phyloP scores from a whole-genome alignment of 2,888 invertebrate genomes.

The Thereva unica region DNA sequence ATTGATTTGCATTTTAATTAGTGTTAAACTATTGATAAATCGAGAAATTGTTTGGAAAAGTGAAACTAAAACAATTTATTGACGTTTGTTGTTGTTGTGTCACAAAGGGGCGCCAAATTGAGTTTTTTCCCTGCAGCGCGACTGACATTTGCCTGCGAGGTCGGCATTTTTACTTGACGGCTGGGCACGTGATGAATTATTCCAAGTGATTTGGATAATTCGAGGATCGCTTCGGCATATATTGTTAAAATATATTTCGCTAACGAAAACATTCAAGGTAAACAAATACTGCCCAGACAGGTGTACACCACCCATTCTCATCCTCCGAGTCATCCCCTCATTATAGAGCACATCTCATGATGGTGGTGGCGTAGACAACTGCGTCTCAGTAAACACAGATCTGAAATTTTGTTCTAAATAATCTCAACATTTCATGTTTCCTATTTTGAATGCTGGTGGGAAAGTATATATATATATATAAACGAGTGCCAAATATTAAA shows the following conservation, averaged over 20 bases:
- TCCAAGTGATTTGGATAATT: too few species aligned
- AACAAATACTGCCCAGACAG: slow-evolving; percentile 15
- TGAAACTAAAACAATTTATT: slow-evolving; percentile 31
- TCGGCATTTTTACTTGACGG: slow-evolving; percentile 1
- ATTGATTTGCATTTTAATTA: not conserved
- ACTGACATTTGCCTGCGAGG: slow-evolving; percentile 7
- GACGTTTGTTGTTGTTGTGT: slow-evolving; percentile 39
- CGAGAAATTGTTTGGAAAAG: not conserved
- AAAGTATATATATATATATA: too few species aligned
- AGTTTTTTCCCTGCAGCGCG: not conserved
- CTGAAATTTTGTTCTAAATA: slow-evolving; percentile 3
- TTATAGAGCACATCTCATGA: not conserved
- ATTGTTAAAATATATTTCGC: not conserved
- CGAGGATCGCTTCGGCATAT: too few species aligned
- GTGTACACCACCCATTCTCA: not conserved
- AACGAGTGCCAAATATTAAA: too few species aligned
- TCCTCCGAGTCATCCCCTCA: too few species aligned
- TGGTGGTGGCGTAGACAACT: slow-evolving; percentile 4
- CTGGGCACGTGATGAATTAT: slow-evolving; percentile 6
- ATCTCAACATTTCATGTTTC: not conserved
- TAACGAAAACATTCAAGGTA: slow-evolving; percentile 6
- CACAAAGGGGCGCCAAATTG: slow-evolving; percentile 36
- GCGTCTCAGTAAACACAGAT: slow-evolving; percentile 18
- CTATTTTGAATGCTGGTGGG: not conserved
- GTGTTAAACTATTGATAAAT: slow-evolving; percentile 1